Base-by-base conservation (phyloP, 2,888 invertebrate genomes). In the Aspidiotus destructor region DNA sequence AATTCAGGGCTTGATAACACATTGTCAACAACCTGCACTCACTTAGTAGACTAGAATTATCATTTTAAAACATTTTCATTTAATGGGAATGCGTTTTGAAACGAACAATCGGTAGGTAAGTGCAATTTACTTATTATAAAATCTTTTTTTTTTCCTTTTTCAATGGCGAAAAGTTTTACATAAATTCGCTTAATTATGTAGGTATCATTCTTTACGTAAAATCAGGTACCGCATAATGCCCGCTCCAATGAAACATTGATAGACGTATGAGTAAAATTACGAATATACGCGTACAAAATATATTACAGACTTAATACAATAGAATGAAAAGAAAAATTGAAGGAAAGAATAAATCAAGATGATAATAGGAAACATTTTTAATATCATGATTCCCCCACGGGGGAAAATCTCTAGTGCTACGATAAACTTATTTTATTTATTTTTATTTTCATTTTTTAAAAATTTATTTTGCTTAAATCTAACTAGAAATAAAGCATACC, bases 181-280 rank as follows among this genome's bases (percentile, higher is more conserved):
- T 28, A 28, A 1, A 28, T 5, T 28, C 28, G 28, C 28, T 28
- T 28, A 28, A 28, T 28, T 28, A 28, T 28, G 28, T 48, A 11
- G 48, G 48, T 48, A 48, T 48, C 6, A 28, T 28, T 28, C 28
- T 28, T 28, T 28, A 28, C 28, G 28, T 28, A n/a, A 48, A 48
- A 48, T 48, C 48, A 48, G 48, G 48, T 48, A 48, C 48, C 6
- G n/a, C n/a, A n/a, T 48, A 48, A 48, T 48, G 48, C 48, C 48
- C 48, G 3, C 48, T 48, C n/a, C 2, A 3, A 11, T 28, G 28
- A 28, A n/a, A 48, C n/a, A 48, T 48, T n/a, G 48, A 48, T 48
- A 48, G 3, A 48, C 10, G n/a, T 3, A 3, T 48, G 10, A 48
- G n/a, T 13, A 48, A 48, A 48, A 48, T 28, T 28, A 28, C 1